These are phyloP conservation scores for Noctua fimbriata DNA, from an alignment of 2,888 invertebrate genomes.

Conservation along the genomic window DNA sequence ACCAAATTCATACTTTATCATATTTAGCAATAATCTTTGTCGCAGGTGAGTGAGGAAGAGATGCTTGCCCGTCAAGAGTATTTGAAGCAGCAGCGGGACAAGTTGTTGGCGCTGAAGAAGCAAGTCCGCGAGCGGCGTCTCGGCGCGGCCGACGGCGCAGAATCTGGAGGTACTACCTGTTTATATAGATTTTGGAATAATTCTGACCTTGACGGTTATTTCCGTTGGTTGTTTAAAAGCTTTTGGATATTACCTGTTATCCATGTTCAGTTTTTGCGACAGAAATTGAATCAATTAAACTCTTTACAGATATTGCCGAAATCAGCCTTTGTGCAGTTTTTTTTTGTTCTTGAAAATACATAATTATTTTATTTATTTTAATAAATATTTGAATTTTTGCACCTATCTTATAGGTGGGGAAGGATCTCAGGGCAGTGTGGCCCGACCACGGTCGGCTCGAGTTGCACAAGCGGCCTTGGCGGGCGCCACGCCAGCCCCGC, in stretches of 20 bases:
- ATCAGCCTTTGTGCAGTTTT: too few relatives aligned
- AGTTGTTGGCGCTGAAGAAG: constrained; percentile 96
- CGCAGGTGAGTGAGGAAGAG: constrained; percentile 90
- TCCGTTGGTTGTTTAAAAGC: not conserved
- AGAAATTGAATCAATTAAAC: not conserved
- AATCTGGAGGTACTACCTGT: constrained; percentile 78
- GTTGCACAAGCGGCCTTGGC: constrained; percentile 93
- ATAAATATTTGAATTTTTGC: not conserved
- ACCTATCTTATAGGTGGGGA: constrained; percentile 88
- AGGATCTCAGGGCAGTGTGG: constrained; percentile 82
- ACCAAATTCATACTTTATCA: not conserved
- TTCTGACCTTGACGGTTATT: not conserved
- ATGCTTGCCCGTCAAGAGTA: constrained; percentile 95
- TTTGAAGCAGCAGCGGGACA: constrained; percentile 96
- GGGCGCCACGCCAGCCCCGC: constrained; percentile 85
- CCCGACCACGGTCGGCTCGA: constrained; percentile 93
- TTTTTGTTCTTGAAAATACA: too few relatives aligned
- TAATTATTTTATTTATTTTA: not conserved
- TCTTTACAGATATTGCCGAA: not conserved
- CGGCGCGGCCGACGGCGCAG: constrained; percentile 90
- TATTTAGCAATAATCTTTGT: not conserved
- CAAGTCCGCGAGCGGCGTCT: constrained; percentile 96
- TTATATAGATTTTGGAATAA: constrained; percentile 13
- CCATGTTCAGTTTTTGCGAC: too few relatives aligned
- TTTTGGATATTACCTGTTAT: not conserved